Percentiles rank a stretch among this genome's conserved stretches.
phyloP scores from a whole-genome alignment of 2,113 vertebrate genomes.

The Tichodroma muraria region DNA sequence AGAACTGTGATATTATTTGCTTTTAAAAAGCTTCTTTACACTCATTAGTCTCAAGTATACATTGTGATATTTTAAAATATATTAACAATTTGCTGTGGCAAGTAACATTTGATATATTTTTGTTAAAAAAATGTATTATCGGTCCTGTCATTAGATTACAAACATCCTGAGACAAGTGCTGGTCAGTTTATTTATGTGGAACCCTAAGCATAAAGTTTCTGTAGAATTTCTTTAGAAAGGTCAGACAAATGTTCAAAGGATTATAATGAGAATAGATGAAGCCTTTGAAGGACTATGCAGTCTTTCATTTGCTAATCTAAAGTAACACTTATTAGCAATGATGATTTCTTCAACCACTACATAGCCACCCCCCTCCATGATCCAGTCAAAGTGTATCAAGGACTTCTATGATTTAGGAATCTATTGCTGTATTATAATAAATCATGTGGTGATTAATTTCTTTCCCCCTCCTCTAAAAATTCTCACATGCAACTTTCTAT shows the following conservation, averaged over 20 bases:
- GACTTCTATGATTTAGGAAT: background rate
- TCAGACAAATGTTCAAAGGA: slow-evolving; percentile 18
- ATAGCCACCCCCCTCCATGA: background rate
- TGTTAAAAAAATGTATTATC: background rate
- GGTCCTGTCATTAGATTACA: background rate
- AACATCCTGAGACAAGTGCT: background rate
- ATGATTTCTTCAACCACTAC: slow-evolving; percentile 15
- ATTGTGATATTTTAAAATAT: background rate
- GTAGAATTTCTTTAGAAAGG: slow-evolving; percentile 14
- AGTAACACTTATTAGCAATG: slow-evolving; percentile 7
- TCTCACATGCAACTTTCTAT: background rate
- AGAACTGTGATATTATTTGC: background rate
- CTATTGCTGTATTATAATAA: background rate
- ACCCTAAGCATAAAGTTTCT: background rate
- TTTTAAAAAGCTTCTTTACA: background rate
- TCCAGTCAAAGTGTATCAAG: background rate
- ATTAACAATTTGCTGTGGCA: background rate
- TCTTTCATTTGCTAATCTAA: slow-evolving; percentile 53
- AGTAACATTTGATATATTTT: background rate
- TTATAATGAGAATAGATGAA: slow-evolving; percentile 38
- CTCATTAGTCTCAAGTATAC: background rate
- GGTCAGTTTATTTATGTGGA: background rate
- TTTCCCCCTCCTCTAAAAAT: background rate
- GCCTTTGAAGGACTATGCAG: slow-evolving; percentile 7
- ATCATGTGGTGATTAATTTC: background rate